Base-by-base conservation (phyloP, 2,888 invertebrate genomes). In the Drosophila acutilabella region DNA sequence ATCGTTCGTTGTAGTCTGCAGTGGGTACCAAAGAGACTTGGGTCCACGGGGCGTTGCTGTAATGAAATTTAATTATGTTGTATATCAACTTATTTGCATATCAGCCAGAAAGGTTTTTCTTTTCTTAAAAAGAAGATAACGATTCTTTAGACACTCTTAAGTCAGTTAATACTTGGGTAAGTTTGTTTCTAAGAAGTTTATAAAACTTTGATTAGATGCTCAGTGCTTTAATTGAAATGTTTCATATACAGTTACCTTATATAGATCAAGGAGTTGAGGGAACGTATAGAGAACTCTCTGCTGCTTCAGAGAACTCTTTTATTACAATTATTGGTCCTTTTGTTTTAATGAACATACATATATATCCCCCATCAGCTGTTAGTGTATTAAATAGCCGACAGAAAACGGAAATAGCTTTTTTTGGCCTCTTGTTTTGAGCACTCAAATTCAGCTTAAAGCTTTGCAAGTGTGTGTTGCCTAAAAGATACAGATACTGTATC, bases 61-160 rank as follows among this genome's bases (percentile, higher is more conserved):
- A 89, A 89, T 89, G 85, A 89, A 89, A 89, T 89, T 89, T 89
- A 89, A 89, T 89, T 89, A 89, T 89, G 88, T 85, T 90, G 89
- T 89, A 79, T 89, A 81, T 89, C 84, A 78, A 78, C 78, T 75
- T 80, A 81, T 82, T 82, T 82, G 78, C 83, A 85, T 88, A 85
- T 85, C 83, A 80, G 83, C 66, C 68, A 56, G 56, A 84, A 82
- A 70, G 78, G 77, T 69, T 69, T 66, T 60, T 44, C 48, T 54
- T 60, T 53, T 18, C 14, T 30, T 26, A 52, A 26, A 41, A 30
- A 18, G 38, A 80, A 80, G 70, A 72, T 72, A 71, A 76, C 70
- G 59, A 74, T 61, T 36, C 50, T 45, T n/a, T 36, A 65, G 41
- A 53, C 52, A 20, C 33, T 20, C 26, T 14, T n/a, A 13, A 42